phyloP scores from a whole-genome alignment of 1,140 invertebrate species.

The Trichoplusia ni region DNA sequence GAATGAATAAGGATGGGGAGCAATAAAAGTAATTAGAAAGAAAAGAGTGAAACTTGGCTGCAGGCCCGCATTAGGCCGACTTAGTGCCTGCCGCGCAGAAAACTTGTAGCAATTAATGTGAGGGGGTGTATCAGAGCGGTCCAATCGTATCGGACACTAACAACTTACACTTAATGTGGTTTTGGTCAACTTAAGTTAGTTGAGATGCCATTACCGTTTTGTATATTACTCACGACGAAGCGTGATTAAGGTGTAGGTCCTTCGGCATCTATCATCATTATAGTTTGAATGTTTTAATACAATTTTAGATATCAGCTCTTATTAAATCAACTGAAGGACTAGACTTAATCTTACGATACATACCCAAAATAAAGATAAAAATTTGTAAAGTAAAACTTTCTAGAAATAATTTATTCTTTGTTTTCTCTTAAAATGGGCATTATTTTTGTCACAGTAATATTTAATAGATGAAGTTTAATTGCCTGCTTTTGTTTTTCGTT shows the following conservation, averaged over 20 bases:
- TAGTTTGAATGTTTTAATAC: too few species aligned
- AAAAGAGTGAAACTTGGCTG: constrained; percentile 50
- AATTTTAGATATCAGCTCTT: too few species aligned
- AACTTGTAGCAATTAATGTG: constrained; percentile 57
- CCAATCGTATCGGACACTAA: constrained; percentile 9
- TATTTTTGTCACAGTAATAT: background rate
- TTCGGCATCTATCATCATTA: too few species aligned
- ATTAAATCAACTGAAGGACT: too few species aligned
- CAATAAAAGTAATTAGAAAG: constrained; percentile 61
- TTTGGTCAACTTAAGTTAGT: too few species aligned
- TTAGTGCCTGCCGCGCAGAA: constrained; percentile 48
- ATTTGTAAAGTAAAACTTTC: too few species aligned
- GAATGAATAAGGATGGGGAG: constrained; percentile 54
- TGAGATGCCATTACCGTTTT: too few species aligned
- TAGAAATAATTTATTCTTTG: constrained; percentile 7
- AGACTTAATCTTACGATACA: background rate
- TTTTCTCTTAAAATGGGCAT: background rate
- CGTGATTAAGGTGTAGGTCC: too few species aligned
- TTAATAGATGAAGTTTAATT: constrained; percentile 28
- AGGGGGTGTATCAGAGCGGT: constrained; percentile 41
- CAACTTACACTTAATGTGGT: too few species aligned
- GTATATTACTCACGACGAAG: too few species aligned
- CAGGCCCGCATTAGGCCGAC: constrained; percentile 49
- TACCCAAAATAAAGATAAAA: too few species aligned
- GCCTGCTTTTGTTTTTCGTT: too few species aligned